Base-by-base conservation (phyloP, 2,888 invertebrate species). In the Chouioia cunea region DNA sequence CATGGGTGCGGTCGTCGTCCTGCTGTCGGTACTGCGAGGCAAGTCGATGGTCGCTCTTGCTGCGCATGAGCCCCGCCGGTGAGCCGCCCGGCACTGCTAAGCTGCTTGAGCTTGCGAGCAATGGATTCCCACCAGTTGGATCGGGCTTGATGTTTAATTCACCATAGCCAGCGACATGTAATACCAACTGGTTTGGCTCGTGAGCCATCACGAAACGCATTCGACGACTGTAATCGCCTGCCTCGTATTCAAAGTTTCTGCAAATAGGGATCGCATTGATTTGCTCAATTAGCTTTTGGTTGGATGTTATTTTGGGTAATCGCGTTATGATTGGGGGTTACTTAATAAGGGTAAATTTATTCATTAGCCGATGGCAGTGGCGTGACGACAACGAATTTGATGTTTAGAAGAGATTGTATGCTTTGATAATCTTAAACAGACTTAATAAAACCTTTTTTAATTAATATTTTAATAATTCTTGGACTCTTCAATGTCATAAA, bases 231-330 rank as follows among this genome's bases (percentile, higher is more conserved):
- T 95, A 96, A 86, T 97, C 96, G 64, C 93, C 92, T 74, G 93
- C 94, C 87, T 97, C 97, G 80, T 96, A 95, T 86, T 97, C 97
- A 82, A 97, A 97, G 87, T 96, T 96, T 81, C 95, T 85, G 73
- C 0, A 22, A 44, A 53, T 8, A 18, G 16, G 14, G n/a, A 12
- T 16, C 52, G 15, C 4, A 14, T 36, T 62, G 36, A 36, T 36
- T 36, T 36, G 36, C 36, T 36, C 36, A 36, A 36, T 36, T 36
- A 36, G 36, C 36, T 36, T 36, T 6, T 36, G 36, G 36, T 36
- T 36, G 36, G 36, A 36, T 36, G 36, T 12, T 36, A 36, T 36
- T 36, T 12, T 36, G 2, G 36, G 36, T 10, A 10, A 4, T 10
- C 12, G 36, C 36, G 1, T 12, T 6, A 6, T 36, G 36, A 36